phyloP scores from a whole-genome alignment of 2,113 vertebrate species.

The Ochotona princeps region DNA sequence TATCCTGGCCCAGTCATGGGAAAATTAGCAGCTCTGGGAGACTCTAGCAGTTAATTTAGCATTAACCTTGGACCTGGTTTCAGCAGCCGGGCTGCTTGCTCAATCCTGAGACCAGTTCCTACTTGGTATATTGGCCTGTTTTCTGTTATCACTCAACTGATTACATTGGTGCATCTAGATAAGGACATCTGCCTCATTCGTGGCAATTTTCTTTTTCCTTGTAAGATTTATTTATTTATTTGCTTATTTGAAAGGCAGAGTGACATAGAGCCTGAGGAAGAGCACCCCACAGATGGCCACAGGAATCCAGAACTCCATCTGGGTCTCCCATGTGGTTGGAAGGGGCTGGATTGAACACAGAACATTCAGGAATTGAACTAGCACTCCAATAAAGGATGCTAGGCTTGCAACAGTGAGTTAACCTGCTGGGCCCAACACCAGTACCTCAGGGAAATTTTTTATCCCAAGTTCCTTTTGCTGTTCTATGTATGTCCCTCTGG shows the following conservation, averaged over 20 bases:
- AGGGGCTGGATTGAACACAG: too few relatives aligned
- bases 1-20: not conserved
- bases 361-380: too few relatives aligned
- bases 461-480: not conserved
- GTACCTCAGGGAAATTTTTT: not conserved
- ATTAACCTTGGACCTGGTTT: not conserved
- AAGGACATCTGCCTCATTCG: not conserved
- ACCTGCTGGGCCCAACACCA: too few relatives aligned
- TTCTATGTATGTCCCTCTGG: not conserved
- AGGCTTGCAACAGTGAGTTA: too few relatives aligned
- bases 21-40: not conserved
- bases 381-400: too few relatives aligned
- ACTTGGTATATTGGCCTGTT: not conserved
- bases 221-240: too few relatives aligned
- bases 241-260: too few relatives aligned
- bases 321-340: too few relatives aligned
- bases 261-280: too few relatives aligned
- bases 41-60: not conserved
- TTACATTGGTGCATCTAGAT: not conserved
- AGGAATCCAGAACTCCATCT: too few relatives aligned
- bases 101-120: slow-evolving; percentile 6
- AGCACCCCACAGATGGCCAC: too few relatives aligned
- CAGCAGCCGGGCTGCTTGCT: not conserved
- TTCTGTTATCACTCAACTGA: not conserved
- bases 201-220: not conserved